Evolutionary conservation across 2,888 invertebrate genomes (phyloP).

Genomic region (Corythucha ciliata): DNA sequence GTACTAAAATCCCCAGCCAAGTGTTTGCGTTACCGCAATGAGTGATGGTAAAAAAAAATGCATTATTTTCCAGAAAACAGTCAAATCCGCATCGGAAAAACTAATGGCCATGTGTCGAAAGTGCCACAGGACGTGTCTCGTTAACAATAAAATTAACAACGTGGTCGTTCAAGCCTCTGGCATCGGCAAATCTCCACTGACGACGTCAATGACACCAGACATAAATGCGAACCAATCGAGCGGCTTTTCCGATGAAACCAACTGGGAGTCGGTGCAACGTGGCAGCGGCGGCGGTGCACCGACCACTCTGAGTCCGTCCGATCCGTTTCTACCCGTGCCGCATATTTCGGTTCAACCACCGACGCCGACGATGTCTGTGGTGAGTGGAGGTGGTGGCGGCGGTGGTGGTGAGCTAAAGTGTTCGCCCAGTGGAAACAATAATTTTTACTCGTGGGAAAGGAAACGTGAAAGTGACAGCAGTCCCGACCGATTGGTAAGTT

Average conservation of each 20-base stretch:
- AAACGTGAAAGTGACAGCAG: too few species aligned
- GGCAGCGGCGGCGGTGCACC: slow-evolving; percentile 20
- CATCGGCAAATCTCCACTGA: slow-evolving; percentile 16
- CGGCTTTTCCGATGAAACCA: slow-evolving; percentile 29
- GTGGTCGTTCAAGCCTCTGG: too few species aligned
- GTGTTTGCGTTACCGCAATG: too few species aligned
- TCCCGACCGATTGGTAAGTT: slow-evolving; percentile 20
- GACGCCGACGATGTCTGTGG: slow-evolving; percentile 45
- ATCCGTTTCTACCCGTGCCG: slow-evolving; percentile 46
- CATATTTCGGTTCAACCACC: slow-evolving; percentile 67
- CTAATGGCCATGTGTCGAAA: slow-evolving; percentile 62
- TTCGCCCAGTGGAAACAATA: slow-evolving; percentile 29
- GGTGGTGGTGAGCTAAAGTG: slow-evolving; percentile 20
- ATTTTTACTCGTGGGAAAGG: too few species aligned
- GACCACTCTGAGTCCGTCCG: slow-evolving; percentile 37
- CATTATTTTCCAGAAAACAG: slow-evolving; percentile 55
- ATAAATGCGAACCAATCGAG: slow-evolving; percentile 30
- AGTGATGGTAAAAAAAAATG: too few species aligned
- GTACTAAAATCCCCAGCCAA: too few species aligned
- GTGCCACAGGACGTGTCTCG: slow-evolving; percentile 67
- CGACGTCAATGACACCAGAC: slow-evolving; percentile 27
- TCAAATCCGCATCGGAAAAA: slow-evolving; percentile 62
- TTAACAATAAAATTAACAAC: slow-evolving; percentile 35
- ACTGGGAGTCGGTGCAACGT: slow-evolving; percentile 31
- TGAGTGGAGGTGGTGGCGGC: slow-evolving; percentile 26